A percentile compares a stretch with the other conserved stretches of the same genome.
These are phyloP conservation scores for Tinea pellionella DNA, from an alignment of 2,888 invertebrate species.

Conservation along the genomic window DNA sequence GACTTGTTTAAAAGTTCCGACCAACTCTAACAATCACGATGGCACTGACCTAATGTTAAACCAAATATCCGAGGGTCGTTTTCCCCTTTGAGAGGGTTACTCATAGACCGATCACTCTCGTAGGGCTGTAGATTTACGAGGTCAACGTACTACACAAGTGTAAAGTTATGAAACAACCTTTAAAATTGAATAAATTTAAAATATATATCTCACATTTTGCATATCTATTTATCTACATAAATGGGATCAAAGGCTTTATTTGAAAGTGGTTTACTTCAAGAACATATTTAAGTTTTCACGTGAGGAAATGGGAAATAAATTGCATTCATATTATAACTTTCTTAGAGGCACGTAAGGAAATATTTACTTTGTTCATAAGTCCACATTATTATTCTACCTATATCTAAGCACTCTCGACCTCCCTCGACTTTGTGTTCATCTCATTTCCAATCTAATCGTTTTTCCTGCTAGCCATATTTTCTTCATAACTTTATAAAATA, in stretches of 20 bases:
- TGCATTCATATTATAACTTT: slow-evolving; percentile 59
- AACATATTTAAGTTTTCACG: slow-evolving; percentile 68
- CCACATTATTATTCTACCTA: slow-evolving; percentile 8
- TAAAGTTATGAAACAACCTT: neutral
- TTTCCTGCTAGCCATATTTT: neutral
- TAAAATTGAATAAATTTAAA: neutral
- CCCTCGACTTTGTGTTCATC: neutral
- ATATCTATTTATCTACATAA: slow-evolving; percentile 63
- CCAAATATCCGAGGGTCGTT: neutral
- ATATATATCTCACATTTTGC: slow-evolving; percentile 42
- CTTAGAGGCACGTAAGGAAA: slow-evolving; percentile 49
- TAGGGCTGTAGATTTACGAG: neutral
- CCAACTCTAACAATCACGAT: neutral
- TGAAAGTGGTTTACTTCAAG: slow-evolving; percentile 64
- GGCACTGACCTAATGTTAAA: neutral
- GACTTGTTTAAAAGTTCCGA: neutral
- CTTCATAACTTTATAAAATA: neutral
- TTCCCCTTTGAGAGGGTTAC: neutral
- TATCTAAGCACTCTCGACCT: slow-evolving; percentile 1
- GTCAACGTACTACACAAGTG: neutral
- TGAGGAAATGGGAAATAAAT: slow-evolving; percentile 69
- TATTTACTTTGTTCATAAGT: slow-evolving; percentile 31
- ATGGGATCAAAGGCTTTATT: slow-evolving; percentile 64
- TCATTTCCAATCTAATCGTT: neutral
- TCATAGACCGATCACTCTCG: neutral